These are phyloP conservation scores for Spheniscus mendiculus DNA, from an alignment of 2,113 vertebrate genomes.

Conservation along the genomic window DNA sequence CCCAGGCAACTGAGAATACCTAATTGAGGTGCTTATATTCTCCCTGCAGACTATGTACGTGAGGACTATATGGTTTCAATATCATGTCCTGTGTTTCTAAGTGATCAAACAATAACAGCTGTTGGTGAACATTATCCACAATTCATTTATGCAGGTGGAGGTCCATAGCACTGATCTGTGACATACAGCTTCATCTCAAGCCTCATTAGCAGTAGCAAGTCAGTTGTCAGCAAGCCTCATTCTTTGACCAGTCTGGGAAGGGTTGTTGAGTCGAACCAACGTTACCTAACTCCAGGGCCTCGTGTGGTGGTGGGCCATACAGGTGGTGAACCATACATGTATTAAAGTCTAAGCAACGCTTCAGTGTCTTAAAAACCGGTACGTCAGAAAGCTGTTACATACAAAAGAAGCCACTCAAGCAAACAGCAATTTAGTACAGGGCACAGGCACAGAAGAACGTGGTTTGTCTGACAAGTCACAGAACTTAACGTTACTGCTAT, in stretches of 20 bases:
- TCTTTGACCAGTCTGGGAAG: background rate
- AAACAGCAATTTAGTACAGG: background rate
- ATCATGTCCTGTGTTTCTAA: background rate
- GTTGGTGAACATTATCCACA: background rate
- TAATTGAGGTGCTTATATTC: background rate
- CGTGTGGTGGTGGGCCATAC: background rate
- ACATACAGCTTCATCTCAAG: background rate
- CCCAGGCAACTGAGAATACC: background rate
- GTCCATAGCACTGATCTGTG: background rate
- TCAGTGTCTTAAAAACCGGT: background rate
- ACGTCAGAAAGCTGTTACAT: background rate
- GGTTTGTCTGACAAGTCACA: background rate
- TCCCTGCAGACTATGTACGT: background rate
- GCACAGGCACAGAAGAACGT: background rate
- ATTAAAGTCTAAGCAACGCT: background rate
- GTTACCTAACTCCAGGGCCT: background rate
- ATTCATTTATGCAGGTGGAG: background rate
- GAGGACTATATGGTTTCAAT: background rate
- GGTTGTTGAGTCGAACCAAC: background rate
- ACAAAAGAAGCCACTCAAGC: background rate
- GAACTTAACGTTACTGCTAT: background rate
- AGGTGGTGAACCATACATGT: fast-evolving
- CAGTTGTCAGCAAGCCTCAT: background rate
- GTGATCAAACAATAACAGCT: background rate
- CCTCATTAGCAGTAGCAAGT: background rate